Conservation (phyloP, 2,113 vertebrate genomes). For the Equus przewalskii region DNA sequence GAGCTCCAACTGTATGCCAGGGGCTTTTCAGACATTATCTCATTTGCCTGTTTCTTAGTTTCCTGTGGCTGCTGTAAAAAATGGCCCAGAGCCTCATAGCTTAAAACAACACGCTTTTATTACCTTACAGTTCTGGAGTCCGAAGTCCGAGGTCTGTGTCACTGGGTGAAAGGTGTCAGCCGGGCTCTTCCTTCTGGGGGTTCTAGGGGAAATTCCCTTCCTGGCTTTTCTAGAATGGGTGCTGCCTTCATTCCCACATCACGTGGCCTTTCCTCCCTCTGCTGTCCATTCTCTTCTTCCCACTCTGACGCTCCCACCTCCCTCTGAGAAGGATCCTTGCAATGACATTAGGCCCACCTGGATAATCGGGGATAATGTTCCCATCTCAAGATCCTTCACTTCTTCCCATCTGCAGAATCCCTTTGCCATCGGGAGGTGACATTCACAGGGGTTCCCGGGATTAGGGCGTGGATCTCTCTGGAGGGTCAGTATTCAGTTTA, state of each 20-base stretch:
- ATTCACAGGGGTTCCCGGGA: background rate
- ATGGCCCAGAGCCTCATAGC: no score
- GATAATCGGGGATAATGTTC: background rate
- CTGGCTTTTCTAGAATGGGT: background rate
- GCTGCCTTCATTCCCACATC: accelerated
- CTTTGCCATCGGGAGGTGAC: background rate
- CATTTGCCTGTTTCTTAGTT: background rate
- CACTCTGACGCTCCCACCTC: background rate
- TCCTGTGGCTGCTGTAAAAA: background rate
- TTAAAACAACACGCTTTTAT: background rate
- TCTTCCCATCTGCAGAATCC: background rate
- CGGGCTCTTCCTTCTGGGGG: background rate
- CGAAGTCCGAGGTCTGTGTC: background rate
- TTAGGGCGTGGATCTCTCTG: accelerated
- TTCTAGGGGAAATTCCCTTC: background rate
- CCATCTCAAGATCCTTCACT: background rate
- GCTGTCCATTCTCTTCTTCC: background rate
- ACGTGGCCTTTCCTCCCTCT: background rate
- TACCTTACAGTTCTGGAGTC: background rate
- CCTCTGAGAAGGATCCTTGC: background rate
- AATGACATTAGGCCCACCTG: accelerated
- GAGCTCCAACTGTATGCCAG: background rate
- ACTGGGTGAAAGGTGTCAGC: accelerated
- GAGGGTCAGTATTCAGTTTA: background rate
- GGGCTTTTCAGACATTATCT: background rate